phyloP scores from a whole-genome alignment of 2,113 vertebrate genomes.

The Geococcyx californianus region DNA sequence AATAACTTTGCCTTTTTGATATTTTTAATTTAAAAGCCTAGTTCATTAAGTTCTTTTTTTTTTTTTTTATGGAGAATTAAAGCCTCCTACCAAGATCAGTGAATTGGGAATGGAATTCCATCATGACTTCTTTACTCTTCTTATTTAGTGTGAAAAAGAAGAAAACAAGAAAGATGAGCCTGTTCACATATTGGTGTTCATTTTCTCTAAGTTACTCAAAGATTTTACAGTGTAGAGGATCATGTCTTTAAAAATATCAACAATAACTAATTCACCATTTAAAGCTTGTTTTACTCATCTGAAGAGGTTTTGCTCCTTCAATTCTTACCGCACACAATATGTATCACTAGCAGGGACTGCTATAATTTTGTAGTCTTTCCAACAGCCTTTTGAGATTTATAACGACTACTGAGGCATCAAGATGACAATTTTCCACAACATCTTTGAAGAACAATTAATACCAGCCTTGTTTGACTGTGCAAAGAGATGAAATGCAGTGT shows the following conservation, averaged over 20 bases:
- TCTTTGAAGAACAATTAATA: neutral
- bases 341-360: neutral
- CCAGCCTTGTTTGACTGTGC: neutral
- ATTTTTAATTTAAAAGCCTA: slow-evolving; percentile 12
- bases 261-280: neutral
- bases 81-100: slow-evolving; percentile 11
- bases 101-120: slow-evolving; percentile 1
- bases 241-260: neutral
- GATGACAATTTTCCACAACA: neutral
- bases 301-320: neutral
- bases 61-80: neutral
- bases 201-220: neutral
- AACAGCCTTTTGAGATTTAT: neutral
- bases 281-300: neutral
- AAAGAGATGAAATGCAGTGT: neutral
- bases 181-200: neutral
- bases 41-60: neutral
- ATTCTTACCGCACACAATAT: neutral
- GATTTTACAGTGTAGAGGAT: neutral
- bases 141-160: neutral
- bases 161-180: neutral
- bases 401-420: neutral
- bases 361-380: neutral
- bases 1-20: slow-evolving; percentile 8
- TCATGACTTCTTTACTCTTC: neutral